phyloP scores from a whole-genome alignment of 2,888 invertebrate genomes.

The Rosalia funebris region DNA sequence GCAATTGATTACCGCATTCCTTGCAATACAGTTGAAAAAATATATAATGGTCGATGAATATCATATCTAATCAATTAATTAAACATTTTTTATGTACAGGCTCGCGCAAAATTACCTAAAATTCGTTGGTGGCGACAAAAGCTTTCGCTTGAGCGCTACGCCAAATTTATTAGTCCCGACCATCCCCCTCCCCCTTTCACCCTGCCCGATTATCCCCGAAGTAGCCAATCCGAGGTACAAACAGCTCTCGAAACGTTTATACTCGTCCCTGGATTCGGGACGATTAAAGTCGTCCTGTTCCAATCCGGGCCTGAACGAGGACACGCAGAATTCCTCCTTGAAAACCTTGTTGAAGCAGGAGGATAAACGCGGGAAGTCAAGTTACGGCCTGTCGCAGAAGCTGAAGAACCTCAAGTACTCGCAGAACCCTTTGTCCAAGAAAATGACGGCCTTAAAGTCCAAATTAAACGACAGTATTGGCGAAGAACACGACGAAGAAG shows the following conservation, averaged over 20 bases:
- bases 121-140: constrained; percentile 60
- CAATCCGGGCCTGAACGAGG: constrained; percentile 45
- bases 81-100: constrained; percentile 51
- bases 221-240: constrained; percentile 41
- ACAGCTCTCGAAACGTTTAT: constrained; percentile 49
- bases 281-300: constrained; percentile 43
- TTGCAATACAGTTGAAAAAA: too few species aligned
- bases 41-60: too few species aligned
- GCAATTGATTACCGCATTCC: too few species aligned
- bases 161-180: constrained; percentile 38
- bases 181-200: constrained; percentile 27
- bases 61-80: too few species aligned
- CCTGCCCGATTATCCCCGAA: constrained; percentile 21
- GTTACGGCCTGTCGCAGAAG: constrained; percentile 67
- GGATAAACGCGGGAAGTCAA: constrained; percentile 67
- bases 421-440: constrained; percentile 71
- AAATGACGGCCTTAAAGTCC: constrained; percentile 70
- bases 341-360: constrained; percentile 68
- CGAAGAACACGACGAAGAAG: constrained; percentile 64
- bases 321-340: constrained; percentile 46
- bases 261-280: constrained; percentile 47
- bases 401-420: constrained; percentile 73
- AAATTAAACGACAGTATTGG: constrained; percentile 65
- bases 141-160: constrained; percentile 58
- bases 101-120: constrained; percentile 61